Evolutionary conservation across 2,888 invertebrate genomes (phyloP), one percentile per base, ranked within the genome.

Genomic region (Halocaridina rubra): DNA sequence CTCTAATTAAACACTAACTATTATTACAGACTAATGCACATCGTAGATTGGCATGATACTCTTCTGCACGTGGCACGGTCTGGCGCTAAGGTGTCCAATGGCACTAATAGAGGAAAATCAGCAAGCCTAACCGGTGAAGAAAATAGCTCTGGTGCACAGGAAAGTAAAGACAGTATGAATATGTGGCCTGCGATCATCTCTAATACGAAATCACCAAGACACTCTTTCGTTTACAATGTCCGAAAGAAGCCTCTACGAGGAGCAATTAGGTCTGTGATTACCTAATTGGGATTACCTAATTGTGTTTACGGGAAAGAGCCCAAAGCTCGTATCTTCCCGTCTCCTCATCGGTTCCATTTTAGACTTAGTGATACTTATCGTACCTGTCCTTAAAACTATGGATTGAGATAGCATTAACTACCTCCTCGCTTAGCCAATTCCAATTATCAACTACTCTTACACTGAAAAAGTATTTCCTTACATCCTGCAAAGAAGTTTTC

Each of bases 221-320:
- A 61, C 22, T 72, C 79, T 16, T 84, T 84, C 24, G 84, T 84
- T 3, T 84, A 84, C 33, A 84, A 79, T 16, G 30, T 84, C 13
- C 33, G 84, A 27, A 84, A 84, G 29, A 33, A 32, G 4, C 84
- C 84, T 0, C 67, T 84, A 4, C 72, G 75, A n/a, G 84, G 84
- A 5, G 84, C 84, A 13, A 79, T 84, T 2, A 72, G 84, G 84
- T 84, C 16, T n/a, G n/a, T n/a, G n/a, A n/a, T n/a, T n/a, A n/a
- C n/a, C n/a, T n/a, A n/a, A n/a, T n/a, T n/a, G n/a, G n/a, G n/a
- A n/a, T n/a, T n/a, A n/a, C n/a, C n/a, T n/a, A n/a, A n/a, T n/a
- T n/a, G n/a, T n/a, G n/a, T n/a, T n/a, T n/a, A n/a, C n/a, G n/a
- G n/a, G n/a, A n/a, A n/a, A n/a, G n/a, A n/a, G n/a, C n/a, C n/a